Evolutionary conservation across 1,140 invertebrate genomes (phyloP).

Genomic region (Saccostrea cuccullata): DNA sequence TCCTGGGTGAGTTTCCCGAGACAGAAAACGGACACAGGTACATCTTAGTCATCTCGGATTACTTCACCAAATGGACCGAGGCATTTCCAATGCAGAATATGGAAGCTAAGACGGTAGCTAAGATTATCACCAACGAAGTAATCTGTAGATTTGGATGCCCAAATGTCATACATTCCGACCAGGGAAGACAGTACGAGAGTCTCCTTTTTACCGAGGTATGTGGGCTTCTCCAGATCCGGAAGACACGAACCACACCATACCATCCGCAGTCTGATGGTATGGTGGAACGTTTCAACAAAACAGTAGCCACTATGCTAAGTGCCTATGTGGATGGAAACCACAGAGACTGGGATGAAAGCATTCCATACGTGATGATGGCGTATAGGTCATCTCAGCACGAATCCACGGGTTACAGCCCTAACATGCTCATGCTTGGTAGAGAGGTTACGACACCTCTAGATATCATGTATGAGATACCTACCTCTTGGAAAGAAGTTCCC

Average conservation of each 20-base stretch:
- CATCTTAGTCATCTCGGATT: too few relatives aligned
- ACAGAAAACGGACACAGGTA: too few relatives aligned
- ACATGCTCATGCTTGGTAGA: slow-evolving; percentile 57
- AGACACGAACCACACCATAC: slow-evolving; percentile 57
- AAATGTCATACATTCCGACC: slow-evolving; percentile 75
- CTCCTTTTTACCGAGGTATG: slow-evolving; percentile 58
- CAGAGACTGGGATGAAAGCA: slow-evolving; percentile 52
- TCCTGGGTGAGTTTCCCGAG: too few relatives aligned
- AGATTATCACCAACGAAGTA: too few relatives aligned
- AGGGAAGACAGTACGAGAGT: slow-evolving; percentile 67
- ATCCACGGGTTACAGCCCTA: slow-evolving; percentile 49
- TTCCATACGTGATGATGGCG: slow-evolving; percentile 50
- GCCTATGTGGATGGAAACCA: slow-evolving; percentile 45
- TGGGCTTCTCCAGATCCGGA: slow-evolving; percentile 53
- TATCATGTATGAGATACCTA: slow-evolving; percentile 28
- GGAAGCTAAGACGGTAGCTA: too few relatives aligned
- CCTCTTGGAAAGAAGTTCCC: neutral
- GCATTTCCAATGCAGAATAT: too few relatives aligned
- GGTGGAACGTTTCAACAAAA: slow-evolving; percentile 54
- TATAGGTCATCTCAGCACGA: slow-evolving; percentile 54
- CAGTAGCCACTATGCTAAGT: slow-evolving; percentile 51
- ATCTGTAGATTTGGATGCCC: too few relatives aligned
- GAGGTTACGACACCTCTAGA: slow-evolving; percentile 46
- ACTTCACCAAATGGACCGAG: too few relatives aligned
- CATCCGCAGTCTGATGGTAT: slow-evolving; percentile 58